Base-by-base conservation (phyloP, 2,113 vertebrate genomes). In the Choloepus hoffmanni region DNA sequence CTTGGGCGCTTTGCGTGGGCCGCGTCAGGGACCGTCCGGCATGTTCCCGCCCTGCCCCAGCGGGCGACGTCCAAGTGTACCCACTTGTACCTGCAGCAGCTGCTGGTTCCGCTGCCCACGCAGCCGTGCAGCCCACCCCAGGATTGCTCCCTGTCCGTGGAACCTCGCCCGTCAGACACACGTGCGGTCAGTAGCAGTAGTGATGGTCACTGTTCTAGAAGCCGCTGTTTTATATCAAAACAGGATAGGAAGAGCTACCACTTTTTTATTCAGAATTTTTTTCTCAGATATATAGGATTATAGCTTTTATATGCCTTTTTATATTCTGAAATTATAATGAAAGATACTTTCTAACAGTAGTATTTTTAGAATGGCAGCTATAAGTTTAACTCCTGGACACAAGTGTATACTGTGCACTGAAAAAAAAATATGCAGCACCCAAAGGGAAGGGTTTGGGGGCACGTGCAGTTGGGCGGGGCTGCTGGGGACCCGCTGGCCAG, bases 241-340 rank as follows among this genome's bases (percentile, higher is more conserved):
- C 70, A 58, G 89, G 78, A 76, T 83, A 93, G 94, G 63, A 85
- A 77, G 48, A 86, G 85, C 76, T 94, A 96, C 94, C 73, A 76
- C 78, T 94, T 96, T 98, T 97, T 97, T 87, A 50, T 77, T 85
- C 90, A 89, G 97, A 92, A 78, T 90, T 96, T 1, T 65, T 96
- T 92, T 95, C 88, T 90, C 92, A 28, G 95, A 96, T 96, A 74
- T 73, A 94, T 86, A 90, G 95, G 95, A 98, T 63, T 36, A 62
- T 90, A 93, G 96, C 97, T 98, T 94, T 96, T 97, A 97, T 98
- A 97, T 95, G 92, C 86, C 85, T 97, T 98, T 98, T 98, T 98
- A 92, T 98, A 98, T 96, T 81, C 96, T 95, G 77, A 97, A 95
- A 93, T 96, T 97, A 96, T 96, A 93, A 96, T 19, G 74, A 79